Conservation (phyloP, 2,888 invertebrate genomes). For the Diarsia brunnea region DNA sequence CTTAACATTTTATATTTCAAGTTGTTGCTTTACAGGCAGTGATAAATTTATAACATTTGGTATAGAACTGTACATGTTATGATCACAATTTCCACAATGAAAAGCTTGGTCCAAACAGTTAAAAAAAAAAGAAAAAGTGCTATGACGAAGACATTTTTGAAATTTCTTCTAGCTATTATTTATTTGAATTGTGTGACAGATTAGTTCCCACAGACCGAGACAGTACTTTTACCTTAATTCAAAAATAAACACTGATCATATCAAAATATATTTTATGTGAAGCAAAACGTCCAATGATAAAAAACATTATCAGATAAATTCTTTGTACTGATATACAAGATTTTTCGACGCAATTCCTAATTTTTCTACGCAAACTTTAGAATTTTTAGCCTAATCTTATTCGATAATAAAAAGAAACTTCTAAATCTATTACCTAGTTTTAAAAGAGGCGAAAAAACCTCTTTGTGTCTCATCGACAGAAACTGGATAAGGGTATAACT, state of each 20-base stretch:
- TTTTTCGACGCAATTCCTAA: conserved; percentile 80
- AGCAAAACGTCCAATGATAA: conserved; percentile 80
- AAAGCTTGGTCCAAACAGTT: conserved; percentile 81
- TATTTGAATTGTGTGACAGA: conserved; percentile 64
- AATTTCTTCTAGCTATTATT: conserved; percentile 61
- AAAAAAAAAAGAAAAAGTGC: conserved; percentile 62
- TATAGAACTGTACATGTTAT: conserved; percentile 69
- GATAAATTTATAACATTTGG: conserved; percentile 73
- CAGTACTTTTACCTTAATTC: conserved; percentile 72
- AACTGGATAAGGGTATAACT: conserved; percentile 68
- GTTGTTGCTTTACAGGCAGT: conserved; percentile 73
- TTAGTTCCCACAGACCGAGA: conserved; percentile 66
- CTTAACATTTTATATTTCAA: conserved; percentile 64
- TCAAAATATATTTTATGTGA: conserved; percentile 86
- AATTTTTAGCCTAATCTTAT: conserved; percentile 83
- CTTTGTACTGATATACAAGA: conserved; percentile 90
- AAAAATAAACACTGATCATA: conserved; percentile 82
- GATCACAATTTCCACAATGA: conserved; percentile 66
- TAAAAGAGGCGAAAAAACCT: conserved; percentile 75
- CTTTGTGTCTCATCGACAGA: conserved; percentile 61
- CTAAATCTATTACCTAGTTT: conserved; percentile 76
- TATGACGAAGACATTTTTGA: conserved; percentile 67
- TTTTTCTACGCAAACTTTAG: conserved; percentile 77
- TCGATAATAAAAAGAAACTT: conserved; percentile 74
- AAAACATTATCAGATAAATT: conserved; percentile 75